Base-by-base conservation (phyloP, 2,888 invertebrate genomes). In the Drosophila cognata region DNA sequence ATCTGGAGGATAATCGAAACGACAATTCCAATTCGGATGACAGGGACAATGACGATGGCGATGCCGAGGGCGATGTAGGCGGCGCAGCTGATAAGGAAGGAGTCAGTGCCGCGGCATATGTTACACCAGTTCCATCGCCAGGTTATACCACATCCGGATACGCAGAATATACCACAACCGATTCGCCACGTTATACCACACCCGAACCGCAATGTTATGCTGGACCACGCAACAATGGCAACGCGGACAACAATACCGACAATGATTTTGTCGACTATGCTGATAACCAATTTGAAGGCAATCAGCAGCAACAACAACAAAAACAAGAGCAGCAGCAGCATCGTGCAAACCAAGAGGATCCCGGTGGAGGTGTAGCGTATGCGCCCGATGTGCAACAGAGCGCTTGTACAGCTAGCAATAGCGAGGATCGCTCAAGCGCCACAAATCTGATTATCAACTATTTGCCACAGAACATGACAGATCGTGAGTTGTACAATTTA, bases 381-480 rank as follows among this genome's bases (percentile, higher is more conserved):
- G 21, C 46, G 46, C 25, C 46, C 8, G 46, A 46, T 46, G 25
- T 16, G 8, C 46, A 21, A 43, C 57, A 41, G 7, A 41, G n/a
- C 41, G 56, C 53, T 46, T 43, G 50, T 38, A 58, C 25, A 46
- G 16, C 43, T 43, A 35, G 28, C 31, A 51, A 77, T 61, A 84
- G 68, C 48, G 81, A 86, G 8, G 78, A 80, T 41, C 79, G 81
- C 38, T 59, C 79, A 38, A 91, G 90, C 74, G 94, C 94, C 87
- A 97, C 97, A 62, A 98, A 98, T 94, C 95, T 99, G 82, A 99
- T 99, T 82, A 96, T 99, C 90, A 99, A 99, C 94, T 99, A 98
- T 93, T 95, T 99, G 86, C 98, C 99, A 28, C 98, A 98, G 94
- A 97, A 96, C 89, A 96, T 98, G 95, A 97, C 97, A 1, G 98